Evolutionary conservation across 1,140 invertebrate species (phyloP).

Genomic region (Lasioglossum albipes): DNA sequence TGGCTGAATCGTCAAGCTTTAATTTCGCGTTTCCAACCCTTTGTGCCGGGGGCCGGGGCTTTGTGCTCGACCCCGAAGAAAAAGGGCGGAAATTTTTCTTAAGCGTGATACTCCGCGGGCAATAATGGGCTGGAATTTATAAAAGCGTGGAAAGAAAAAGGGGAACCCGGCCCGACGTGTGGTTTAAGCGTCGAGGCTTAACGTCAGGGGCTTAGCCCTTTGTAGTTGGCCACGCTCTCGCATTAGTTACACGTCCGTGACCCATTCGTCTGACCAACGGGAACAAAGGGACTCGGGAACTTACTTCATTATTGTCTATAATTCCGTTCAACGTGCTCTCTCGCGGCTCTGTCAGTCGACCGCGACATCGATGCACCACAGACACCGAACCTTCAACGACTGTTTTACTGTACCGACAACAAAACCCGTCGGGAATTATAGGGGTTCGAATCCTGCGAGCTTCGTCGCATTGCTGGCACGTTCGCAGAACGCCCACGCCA

Average conservation of each 20-base stretch:
- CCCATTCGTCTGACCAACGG: slow-evolving; percentile 11
- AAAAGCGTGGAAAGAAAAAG: slow-evolving; percentile 31
- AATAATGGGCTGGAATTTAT: slow-evolving; percentile 46
- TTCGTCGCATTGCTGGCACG: no score
- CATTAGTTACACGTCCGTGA: slow-evolving; percentile 42
- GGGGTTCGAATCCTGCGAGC: no score
- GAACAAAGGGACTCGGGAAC: slow-evolving; percentile 6
- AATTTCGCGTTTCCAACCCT: slow-evolving; percentile 39
- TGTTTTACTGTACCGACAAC: no score
- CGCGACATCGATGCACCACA: background rate
- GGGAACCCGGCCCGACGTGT: slow-evolving; percentile 11
- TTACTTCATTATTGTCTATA: slow-evolving; percentile 20
- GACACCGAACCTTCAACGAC: background rate
- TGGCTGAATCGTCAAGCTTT: slow-evolving; percentile 46
- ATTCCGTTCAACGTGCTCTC: background rate
- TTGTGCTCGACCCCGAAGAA: slow-evolving; percentile 28
- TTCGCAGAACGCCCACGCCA: no score
- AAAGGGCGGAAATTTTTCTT: slow-evolving; percentile 43
- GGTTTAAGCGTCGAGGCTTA: slow-evolving; percentile 38
- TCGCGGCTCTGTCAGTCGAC: background rate
- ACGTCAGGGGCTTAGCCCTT: slow-evolving; percentile 24
- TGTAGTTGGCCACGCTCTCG: slow-evolving; percentile 33
- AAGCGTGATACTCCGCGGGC: slow-evolving; percentile 37
- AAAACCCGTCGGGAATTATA: no score
- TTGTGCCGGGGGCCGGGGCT: slow-evolving; percentile 16